A percentile compares a stretch with the other conserved stretches of the same genome.
Evolutionary conservation across 2,888 invertebrate species (phyloP).

Genomic region (Megamerina dolium): DNA sequence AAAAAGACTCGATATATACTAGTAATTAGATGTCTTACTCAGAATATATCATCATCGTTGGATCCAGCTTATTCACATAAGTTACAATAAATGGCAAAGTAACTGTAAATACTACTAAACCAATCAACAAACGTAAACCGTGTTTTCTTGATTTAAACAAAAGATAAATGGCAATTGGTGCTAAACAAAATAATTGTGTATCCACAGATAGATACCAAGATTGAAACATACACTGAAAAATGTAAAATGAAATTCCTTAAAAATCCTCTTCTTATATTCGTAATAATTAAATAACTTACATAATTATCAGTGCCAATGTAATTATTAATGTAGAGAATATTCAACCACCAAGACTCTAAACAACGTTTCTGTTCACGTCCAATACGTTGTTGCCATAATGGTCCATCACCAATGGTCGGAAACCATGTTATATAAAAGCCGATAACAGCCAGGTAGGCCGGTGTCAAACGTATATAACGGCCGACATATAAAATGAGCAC

Average conservation of each 20-base stretch:
- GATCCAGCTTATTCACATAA: conserved; percentile 57
- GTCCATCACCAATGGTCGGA: conserved; percentile 64
- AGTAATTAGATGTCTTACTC: no score
- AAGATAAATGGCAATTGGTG: conserved; percentile 62
- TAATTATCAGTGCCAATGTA: conserved; percentile 58
- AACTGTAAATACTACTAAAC: conserved; percentile 52
- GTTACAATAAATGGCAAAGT: conserved; percentile 57
- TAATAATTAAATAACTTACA: conserved; percentile 22
- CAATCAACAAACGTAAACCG: conserved; percentile 54
- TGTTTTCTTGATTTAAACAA: conserved; percentile 59
- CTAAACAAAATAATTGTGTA: conserved; percentile 61
- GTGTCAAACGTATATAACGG: conserved; percentile 67
- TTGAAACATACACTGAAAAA: conserved; percentile 52
- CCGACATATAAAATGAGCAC: conserved; percentile 58
- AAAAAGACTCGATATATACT: not conserved
- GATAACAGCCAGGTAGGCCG: conserved; percentile 66
- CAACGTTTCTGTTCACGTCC: conserved; percentile 56
- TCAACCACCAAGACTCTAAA: conserved; percentile 65
- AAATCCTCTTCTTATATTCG: no score
- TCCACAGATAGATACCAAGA: conserved; percentile 57
- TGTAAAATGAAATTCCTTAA: not conserved
- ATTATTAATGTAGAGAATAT: conserved; percentile 68
- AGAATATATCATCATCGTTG: conserved; percentile 62
- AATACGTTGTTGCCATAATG: conserved; percentile 63
- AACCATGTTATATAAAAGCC: conserved; percentile 69